Percentiles rank a stretch among this genome's conserved stretches.
Evolutionary conservation across 2,888 invertebrate species (phyloP).

Genomic region (Toxonevra muliebris): DNA sequence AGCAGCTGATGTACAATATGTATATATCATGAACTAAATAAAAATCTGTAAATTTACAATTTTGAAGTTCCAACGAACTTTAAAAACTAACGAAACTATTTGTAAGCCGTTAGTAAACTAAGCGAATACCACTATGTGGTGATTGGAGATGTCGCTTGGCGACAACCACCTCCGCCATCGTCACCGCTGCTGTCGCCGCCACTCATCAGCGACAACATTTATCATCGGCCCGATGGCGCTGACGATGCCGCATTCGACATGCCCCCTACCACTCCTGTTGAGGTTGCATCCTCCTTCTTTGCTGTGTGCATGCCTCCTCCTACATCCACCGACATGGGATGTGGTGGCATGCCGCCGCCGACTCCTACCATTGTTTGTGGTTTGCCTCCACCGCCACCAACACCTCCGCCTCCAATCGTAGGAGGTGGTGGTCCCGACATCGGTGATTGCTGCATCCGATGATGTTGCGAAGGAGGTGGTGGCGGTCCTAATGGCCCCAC

Average conservation of each 20-base stretch:
- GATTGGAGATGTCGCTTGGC: too few relatives aligned
- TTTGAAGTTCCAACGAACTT: too few relatives aligned
- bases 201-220: constrained; percentile 35
- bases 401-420: constrained; percentile 28
- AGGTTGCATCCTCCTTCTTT: constrained; percentile 47
- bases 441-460: constrained; percentile 55
- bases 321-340: constrained; percentile 53
- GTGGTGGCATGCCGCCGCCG: constrained; percentile 51
- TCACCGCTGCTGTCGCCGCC: too few relatives aligned
- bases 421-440: constrained; percentile 34
- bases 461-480: constrained; percentile 56
- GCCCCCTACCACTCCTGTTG: constrained; percentile 45
- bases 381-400: constrained; percentile 7
- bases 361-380: constrained; percentile 39
- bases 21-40: too few relatives aligned
- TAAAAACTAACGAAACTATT: too few relatives aligned
- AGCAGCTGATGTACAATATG: too few relatives aligned
- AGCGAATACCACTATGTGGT: too few relatives aligned
- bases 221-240: constrained; percentile 56
- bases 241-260: constrained; percentile 50
- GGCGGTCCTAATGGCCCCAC: constrained; percentile 55
- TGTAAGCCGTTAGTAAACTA: too few relatives aligned
- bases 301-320: constrained; percentile 40
- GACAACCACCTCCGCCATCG: too few relatives aligned
- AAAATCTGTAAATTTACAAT: too few relatives aligned